These are phyloP conservation scores for Neuroscelio doddi DNA, from an alignment of 2,888 invertebrate genomes.

Conservation along the genomic window DNA sequence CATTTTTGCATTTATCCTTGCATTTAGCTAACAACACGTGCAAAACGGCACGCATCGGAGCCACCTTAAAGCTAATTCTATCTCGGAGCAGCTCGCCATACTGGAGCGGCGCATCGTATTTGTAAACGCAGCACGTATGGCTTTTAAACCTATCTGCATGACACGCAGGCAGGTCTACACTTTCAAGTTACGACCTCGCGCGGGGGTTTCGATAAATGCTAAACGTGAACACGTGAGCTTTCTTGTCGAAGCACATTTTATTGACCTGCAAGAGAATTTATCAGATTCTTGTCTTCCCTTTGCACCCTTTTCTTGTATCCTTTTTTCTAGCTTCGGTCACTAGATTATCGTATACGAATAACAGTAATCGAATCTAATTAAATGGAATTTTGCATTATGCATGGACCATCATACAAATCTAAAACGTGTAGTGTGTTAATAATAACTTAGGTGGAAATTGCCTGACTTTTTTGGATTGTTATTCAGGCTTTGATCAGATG, in stretches of 20 bases:
- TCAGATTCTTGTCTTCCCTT: conserved; percentile 41
- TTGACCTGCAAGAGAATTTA: conserved; percentile 58
- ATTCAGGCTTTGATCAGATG: too few relatives aligned
- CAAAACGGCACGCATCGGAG: conserved; percentile 39
- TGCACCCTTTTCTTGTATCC: conserved; percentile 18
- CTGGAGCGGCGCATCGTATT: conserved; percentile 54
- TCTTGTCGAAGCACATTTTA: conserved; percentile 68
- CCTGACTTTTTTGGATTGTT: too few relatives aligned
- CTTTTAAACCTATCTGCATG: conserved; percentile 72
- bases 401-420: too few relatives aligned
- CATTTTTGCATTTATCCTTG: conserved; percentile 15
- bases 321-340: conserved; percentile 8
- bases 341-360: neutral
- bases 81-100: conserved; percentile 26
- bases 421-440: too few relatives aligned
- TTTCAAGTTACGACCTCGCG: conserved; percentile 70
- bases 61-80: conserved; percentile 40
- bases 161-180: conserved; percentile 67
- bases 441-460: too few relatives aligned
- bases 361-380: too few relatives aligned
- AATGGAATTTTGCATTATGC: too few relatives aligned
- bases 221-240: conserved; percentile 72
- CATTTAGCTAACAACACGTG: conserved; percentile 26
- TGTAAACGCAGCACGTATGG: conserved; percentile 70
- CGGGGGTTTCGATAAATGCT: conserved; percentile 71